Base-by-base conservation (phyloP, 2,888 invertebrate species). In the Nemotelus pantherinus region DNA sequence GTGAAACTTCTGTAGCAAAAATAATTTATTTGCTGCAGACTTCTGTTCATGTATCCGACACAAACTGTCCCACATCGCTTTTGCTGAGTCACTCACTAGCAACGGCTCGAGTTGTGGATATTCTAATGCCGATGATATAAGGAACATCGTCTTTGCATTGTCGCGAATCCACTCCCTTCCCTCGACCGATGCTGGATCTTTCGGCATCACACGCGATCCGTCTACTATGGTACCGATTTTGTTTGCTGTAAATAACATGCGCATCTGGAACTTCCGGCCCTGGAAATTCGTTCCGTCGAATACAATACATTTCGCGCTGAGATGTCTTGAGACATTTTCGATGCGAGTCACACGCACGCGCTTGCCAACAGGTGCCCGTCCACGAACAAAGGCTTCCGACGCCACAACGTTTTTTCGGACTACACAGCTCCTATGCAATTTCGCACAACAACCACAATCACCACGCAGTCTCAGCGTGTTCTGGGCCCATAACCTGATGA, bases 61-160 rank as follows among this genome's bases (percentile, higher is more conserved):
- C 53, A 53, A 53, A 10, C 10, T 53, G 6, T 53, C 53, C 53
- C 53, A 53, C 53, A 53, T 53, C 6, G 6, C 53, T 10, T 53
- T 53, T 10, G 53, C 53, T 6, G 53, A 53, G 6, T 53, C 53
- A 10, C 53, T 9, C 53, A 53, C 53, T 10, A 53, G 1, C 53
- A 53, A 10, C 53, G 53, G 53, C 53, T 53, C 53, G 53, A 53
- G 10, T 10, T 53, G 53, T 1, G 53, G 7, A 5, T 9, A 60
- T 25, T 60, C 60, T 60, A 60, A n/a, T 6, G 60, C 60, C n/a
- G 60, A 60, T 60, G 60, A 60, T 5, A 60, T 25, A 60, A 60
- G 60, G 2, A 60, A 60, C 60, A 60, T 60, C 39, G 60, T 1
- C 9, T 25, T 7, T 9, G 9, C 60, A 10, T 43, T 70, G 50